Conservation (phyloP, 2,113 vertebrate genomes). For the Hiodon alosoides region DNA sequence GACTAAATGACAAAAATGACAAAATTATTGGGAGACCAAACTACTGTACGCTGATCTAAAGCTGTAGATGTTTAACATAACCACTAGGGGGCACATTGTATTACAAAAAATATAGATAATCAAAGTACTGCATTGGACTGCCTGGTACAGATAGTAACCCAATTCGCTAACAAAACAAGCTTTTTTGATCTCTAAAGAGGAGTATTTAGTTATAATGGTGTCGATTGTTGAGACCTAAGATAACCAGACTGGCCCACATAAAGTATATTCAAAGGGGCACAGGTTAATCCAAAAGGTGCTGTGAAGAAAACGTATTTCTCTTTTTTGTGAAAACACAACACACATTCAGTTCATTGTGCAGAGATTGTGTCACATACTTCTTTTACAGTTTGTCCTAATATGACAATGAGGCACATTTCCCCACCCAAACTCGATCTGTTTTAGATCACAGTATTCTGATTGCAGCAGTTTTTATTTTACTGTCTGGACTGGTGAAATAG, state of each 20-base stretch:
- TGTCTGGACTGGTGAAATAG: background rate
- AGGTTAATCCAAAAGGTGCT: no score
- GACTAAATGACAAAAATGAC: background rate
- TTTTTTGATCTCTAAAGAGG: background rate
- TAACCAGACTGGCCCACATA: background rate
- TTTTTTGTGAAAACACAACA: no score
- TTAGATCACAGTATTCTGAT: background rate
- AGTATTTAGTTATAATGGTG: background rate
- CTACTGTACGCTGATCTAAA: background rate
- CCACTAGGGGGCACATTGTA: slow-evolving; percentile 29
- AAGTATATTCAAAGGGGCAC: no score
- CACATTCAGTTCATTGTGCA: no score
- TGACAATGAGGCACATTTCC: background rate
- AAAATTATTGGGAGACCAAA: background rate
- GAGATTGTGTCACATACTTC: no score
- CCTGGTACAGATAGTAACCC: background rate
- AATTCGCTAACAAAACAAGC: background rate
- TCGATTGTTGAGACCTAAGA: background rate
- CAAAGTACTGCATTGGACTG: slow-evolving; percentile 27
- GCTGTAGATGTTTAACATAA: slow-evolving; percentile 6
- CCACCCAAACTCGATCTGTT: background rate
- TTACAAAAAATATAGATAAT: background rate
- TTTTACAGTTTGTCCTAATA: no score
- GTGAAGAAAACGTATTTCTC: no score
- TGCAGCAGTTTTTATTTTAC: background rate